These are phyloP conservation scores for Cyanistes caeruleus DNA, from an alignment of 2,113 vertebrate species.

Conservation along the genomic window DNA sequence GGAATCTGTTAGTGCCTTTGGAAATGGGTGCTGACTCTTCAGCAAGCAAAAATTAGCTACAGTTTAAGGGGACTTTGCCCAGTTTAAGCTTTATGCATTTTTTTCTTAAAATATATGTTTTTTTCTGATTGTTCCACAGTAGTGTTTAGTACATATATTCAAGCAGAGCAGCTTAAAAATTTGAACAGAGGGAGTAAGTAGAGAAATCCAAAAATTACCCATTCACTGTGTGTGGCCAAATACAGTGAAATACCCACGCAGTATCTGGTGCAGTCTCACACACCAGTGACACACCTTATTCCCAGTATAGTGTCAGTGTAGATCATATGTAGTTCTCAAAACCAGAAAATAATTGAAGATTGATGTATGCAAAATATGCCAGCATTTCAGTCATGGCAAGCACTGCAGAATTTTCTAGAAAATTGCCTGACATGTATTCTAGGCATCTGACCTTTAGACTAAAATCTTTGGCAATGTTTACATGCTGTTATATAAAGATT, in stretches of 20 bases:
- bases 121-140: not conserved
- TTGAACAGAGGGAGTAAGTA: not conserved
- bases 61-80: not conserved
- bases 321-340: not conserved
- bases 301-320: not conserved
- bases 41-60: not conserved
- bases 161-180: not conserved
- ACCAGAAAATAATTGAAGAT: not conserved
- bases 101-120: not conserved
- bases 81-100: not conserved
- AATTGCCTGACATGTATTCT: conserved; percentile 68
- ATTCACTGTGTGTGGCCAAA: not conserved
- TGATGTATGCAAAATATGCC: conserved; percentile 28
- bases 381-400: conserved; percentile 34
- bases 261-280: not conserved
- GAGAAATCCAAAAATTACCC: not conserved
- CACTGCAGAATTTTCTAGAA: conserved; percentile 55
- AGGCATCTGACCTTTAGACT: conserved; percentile 79
- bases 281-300: not conserved
- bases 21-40: not conserved
- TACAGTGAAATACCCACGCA: not conserved
- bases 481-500: conserved; percentile 73
- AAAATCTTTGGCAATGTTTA: conserved; percentile 75
- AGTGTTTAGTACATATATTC: not conserved
- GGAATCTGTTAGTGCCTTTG: not conserved